Evolutionary conservation across 2,888 invertebrate species (phyloP).

Genomic region (Leucania comma): DNA sequence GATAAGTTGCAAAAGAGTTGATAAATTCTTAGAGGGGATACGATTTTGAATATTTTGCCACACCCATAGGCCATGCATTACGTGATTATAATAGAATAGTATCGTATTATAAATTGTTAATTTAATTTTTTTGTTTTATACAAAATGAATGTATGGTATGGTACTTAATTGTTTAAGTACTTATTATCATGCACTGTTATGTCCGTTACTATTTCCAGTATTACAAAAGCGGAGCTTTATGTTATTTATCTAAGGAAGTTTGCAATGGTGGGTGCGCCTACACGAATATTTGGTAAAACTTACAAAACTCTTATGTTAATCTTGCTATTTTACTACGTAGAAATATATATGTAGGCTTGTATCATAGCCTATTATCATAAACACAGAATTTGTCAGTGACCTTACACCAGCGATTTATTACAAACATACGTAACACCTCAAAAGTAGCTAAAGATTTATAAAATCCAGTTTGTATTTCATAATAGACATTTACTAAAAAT

Average conservation of each 20-base stretch:
- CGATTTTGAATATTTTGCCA: constrained; percentile 23
- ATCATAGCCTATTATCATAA: constrained; percentile 33
- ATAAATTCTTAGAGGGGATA: constrained; percentile 26
- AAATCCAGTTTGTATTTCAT: constrained; percentile 28
- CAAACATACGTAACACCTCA: constrained; percentile 6
- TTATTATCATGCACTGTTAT: constrained; percentile 18
- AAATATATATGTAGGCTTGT: constrained; percentile 19
- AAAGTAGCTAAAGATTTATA: not conserved
- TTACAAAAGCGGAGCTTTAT: constrained; percentile 29
- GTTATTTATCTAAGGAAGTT: constrained; percentile 47
- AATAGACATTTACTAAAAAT: constrained; percentile 16
- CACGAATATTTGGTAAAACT: constrained; percentile 45
- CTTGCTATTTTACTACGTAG: constrained; percentile 19
- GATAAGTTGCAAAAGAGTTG: constrained; percentile 44
- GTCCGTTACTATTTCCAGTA: constrained; percentile 41
- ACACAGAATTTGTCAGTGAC: constrained; percentile 15
- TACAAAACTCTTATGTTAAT: constrained; percentile 50
- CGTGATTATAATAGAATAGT: constrained; percentile 18
- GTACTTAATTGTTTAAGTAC: constrained; percentile 1
- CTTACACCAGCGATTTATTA: constrained; percentile 19
- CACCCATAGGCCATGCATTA: constrained; percentile 5
- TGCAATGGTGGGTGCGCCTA: constrained; percentile 32
- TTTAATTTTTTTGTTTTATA: constrained; percentile 9
- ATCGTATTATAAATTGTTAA: not conserved
- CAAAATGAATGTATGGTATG: constrained; percentile 7